Conservation (phyloP, 2,113 vertebrate species). For the Alces alces region DNA sequence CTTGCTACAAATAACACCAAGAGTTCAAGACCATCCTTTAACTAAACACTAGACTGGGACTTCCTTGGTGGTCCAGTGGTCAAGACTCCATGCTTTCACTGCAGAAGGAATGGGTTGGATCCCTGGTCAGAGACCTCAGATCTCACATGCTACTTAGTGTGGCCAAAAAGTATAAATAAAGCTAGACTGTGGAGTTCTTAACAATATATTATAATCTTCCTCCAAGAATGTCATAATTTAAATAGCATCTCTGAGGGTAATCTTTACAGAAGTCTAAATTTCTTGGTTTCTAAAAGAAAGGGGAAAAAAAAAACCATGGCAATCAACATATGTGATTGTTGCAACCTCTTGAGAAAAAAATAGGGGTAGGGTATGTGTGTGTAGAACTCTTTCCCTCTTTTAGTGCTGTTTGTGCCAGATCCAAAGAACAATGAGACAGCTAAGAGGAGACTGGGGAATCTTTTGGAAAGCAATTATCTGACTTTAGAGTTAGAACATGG, state of each 20-base stretch:
- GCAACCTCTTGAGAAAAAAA: neutral
- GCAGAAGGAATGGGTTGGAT: neutral
- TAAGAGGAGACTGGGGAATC: neutral
- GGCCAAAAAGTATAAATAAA: neutral
- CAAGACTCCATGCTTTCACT: neutral
- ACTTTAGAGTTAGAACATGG: neutral
- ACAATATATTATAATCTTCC: neutral
- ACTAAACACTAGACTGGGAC: neutral
- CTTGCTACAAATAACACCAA: neutral
- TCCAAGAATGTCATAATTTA: slow-evolving; percentile 8
- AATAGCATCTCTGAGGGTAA: neutral
- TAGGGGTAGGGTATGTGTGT: neutral
- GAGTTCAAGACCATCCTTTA: neutral
- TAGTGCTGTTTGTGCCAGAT: neutral
- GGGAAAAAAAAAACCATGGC: neutral
- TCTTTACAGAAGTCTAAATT: neutral
- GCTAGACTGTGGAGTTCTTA: neutral
- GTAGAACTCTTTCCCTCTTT: neutral
- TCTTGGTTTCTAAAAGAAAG: neutral
- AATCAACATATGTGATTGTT: neutral
- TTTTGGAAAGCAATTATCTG: neutral
- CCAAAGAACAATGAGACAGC: neutral
- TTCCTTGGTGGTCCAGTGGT: neutral
- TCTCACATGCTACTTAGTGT: neutral
- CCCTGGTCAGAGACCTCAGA: neutral